A percentile compares a stretch with the other conserved stretches of the same genome.
Evolutionary conservation across 2,888 invertebrate species (phyloP).

Genomic region (Amphimallon solstitiale): DNA sequence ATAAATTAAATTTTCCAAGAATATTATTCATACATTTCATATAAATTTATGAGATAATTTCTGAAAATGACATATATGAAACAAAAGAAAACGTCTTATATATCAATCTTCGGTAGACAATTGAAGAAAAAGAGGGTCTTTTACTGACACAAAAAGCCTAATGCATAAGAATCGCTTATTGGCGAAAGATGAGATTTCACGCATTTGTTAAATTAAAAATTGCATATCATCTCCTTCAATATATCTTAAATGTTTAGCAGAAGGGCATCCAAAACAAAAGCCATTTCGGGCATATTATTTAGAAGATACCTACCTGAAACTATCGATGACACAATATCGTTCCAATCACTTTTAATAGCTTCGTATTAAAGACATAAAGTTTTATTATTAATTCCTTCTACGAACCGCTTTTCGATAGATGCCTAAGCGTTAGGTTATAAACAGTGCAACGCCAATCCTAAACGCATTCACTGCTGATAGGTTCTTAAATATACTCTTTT

Average conservation of each 20-base stretch:
- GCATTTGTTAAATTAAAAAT: conserved; percentile 6
- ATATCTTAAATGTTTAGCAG: not conserved
- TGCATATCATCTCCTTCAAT: not conserved
- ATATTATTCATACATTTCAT: conserved; percentile 7
- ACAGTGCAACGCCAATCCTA: not conserved
- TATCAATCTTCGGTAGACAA: not conserved
- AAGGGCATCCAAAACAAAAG: conserved; percentile 11
- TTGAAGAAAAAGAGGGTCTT: not conserved
- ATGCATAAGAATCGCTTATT: not conserved
- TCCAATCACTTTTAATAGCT: conserved; percentile 22
- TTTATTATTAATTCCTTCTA: conserved; percentile 18
- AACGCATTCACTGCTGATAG: not conserved
- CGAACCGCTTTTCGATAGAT: conserved; percentile 16
- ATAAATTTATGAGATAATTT: conserved; percentile 1
- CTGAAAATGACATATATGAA: not conserved
- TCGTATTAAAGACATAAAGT: conserved; percentile 5
- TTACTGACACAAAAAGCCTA: not conserved
- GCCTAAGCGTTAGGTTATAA: not conserved
- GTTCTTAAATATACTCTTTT: conserved; percentile 3
- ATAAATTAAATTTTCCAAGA: not conserved
- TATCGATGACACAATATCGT: conserved; percentile 11
- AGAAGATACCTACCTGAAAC: not conserved
- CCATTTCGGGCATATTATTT: conserved; percentile 2
- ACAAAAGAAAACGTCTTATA: conserved; percentile 8
- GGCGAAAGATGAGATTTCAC: not conserved